Percentiles rank a stretch among this genome's conserved stretches.
phyloP scores from a whole-genome alignment of 1,140 invertebrate genomes.

The Chironomus tepperi region DNA sequence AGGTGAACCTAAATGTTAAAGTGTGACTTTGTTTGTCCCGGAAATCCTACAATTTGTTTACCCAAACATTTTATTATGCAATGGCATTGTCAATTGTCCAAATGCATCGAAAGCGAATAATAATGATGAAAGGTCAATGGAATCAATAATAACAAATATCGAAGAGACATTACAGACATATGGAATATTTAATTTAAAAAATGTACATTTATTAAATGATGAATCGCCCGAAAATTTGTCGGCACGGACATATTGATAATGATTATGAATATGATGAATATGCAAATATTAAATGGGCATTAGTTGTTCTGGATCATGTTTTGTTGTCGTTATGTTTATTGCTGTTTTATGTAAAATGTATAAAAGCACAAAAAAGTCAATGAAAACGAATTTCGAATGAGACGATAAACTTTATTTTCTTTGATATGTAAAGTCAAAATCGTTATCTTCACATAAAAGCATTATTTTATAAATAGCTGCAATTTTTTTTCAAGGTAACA shows the following conservation, averaged over 20 bases:
- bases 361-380: conserved; percentile 31
- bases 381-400: not conserved
- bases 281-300: conserved; percentile 45
- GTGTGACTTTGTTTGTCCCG: conserved; percentile 79
- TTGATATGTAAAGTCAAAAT: no score
- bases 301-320: conserved; percentile 43
- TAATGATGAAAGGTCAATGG: conserved; percentile 30
- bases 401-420: no score
- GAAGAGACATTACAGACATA: conserved; percentile 48
- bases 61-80: conserved; percentile 70
- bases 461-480: not conserved
- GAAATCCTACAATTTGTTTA: conserved; percentile 70
- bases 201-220: conserved; percentile 45
- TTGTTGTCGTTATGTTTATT: conserved; percentile 39
- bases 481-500: not conserved
- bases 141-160: conserved; percentile 42
- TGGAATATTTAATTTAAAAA: conserved; percentile 44
- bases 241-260: conserved; percentile 26
- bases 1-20: conserved; percentile 53
- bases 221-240: conserved; percentile 57
- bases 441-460: not conserved
- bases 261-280: conserved; percentile 35
- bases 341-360: conserved; percentile 41
- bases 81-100: conserved; percentile 79
- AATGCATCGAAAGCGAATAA: conserved; percentile 46